Evolutionary conservation across 2,888 invertebrate genomes (phyloP).

Genomic region (Encarsia formosa): DNA sequence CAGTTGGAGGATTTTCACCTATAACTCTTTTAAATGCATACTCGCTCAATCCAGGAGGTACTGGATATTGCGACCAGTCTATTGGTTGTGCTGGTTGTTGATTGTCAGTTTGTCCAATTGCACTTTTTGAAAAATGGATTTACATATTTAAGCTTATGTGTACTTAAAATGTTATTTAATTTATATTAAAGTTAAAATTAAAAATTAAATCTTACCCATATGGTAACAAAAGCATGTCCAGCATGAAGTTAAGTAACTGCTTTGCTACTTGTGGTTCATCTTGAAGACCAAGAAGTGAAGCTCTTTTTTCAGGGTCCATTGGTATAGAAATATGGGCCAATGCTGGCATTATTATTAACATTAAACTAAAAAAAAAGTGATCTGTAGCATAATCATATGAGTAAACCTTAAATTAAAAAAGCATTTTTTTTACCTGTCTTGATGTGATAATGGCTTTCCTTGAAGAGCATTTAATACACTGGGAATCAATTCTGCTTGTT

Average conservation of each 20-base stretch:
- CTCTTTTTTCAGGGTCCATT: slow-evolving; percentile 60
- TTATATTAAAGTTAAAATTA: slow-evolving; percentile 3
- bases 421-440: slow-evolving; percentile 66
- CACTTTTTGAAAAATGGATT: slow-evolving; percentile 42
- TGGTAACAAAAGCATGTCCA: slow-evolving; percentile 79
- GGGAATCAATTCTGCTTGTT: slow-evolving; percentile 73
- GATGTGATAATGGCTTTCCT: slow-evolving; percentile 76
- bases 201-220: slow-evolving; percentile 64
- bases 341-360: slow-evolving; percentile 76
- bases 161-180: background rate
- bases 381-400: too few species aligned
- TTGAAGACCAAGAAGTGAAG: slow-evolving; percentile 65
- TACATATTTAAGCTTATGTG: background rate
- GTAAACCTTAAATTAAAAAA: background rate
- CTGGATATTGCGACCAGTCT: slow-evolving; percentile 50
- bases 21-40: slow-evolving; percentile 73
- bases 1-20: slow-evolving; percentile 65
- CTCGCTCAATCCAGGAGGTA: slow-evolving; percentile 75
- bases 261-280: slow-evolving; percentile 66
- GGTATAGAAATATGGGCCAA: slow-evolving; percentile 69
- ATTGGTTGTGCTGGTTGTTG: slow-evolving; percentile 52
- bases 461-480: slow-evolving; percentile 72
- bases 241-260: slow-evolving; percentile 70
- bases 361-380: slow-evolving; percentile 63
- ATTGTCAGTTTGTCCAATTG: slow-evolving; percentile 52